These are phyloP conservation scores for Ramazzottius varieornatus DNA, from an alignment of 2,888 invertebrate species.

Conservation along the genomic window DNA sequence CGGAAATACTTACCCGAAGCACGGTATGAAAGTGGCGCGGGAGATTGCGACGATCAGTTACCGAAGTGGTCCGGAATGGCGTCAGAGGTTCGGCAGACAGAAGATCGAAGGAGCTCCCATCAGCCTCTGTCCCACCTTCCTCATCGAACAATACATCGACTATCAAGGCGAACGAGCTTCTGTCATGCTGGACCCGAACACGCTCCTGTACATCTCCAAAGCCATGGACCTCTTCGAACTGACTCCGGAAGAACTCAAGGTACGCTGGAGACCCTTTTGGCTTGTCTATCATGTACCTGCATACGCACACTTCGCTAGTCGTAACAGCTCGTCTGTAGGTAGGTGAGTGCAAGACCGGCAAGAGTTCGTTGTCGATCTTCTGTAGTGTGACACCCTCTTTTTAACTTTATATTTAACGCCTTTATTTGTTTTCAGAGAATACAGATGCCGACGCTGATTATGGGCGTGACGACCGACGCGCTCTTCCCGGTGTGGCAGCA, in stretches of 20 bases:
- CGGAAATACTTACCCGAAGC: slow-evolving; percentile 13
- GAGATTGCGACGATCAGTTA: slow-evolving; percentile 22
- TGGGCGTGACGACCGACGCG: neutral
- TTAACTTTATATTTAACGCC: too few relatives aligned
- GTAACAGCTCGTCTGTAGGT: too few relatives aligned
- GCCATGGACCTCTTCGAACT: slow-evolving; percentile 8
- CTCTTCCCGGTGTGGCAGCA: slow-evolving; percentile 2
- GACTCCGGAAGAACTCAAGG: neutral
- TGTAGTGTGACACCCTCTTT: too few relatives aligned
- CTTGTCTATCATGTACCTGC: too few relatives aligned
- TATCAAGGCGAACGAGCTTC: slow-evolving; percentile 20
- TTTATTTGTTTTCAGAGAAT: too few relatives aligned
- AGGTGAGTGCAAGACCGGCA: too few relatives aligned
- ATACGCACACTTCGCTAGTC: too few relatives aligned
- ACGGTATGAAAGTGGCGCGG: slow-evolving; percentile 22
- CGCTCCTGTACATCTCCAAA: slow-evolving; percentile 22
- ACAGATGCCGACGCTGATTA: neutral
- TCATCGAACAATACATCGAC: slow-evolving; percentile 22
- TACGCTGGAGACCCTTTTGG: too few relatives aligned
- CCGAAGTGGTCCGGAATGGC: slow-evolving; percentile 23
- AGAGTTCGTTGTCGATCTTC: too few relatives aligned
- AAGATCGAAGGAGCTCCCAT: slow-evolving; percentile 11
- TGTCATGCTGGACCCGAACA: slow-evolving; percentile 22
- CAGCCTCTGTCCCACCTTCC: slow-evolving; percentile 20
- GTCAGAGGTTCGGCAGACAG: slow-evolving; percentile 18